Evolutionary conservation across 2,888 invertebrate species (phyloP).

Genomic region (Euspilapteryx auroguttella): DNA sequence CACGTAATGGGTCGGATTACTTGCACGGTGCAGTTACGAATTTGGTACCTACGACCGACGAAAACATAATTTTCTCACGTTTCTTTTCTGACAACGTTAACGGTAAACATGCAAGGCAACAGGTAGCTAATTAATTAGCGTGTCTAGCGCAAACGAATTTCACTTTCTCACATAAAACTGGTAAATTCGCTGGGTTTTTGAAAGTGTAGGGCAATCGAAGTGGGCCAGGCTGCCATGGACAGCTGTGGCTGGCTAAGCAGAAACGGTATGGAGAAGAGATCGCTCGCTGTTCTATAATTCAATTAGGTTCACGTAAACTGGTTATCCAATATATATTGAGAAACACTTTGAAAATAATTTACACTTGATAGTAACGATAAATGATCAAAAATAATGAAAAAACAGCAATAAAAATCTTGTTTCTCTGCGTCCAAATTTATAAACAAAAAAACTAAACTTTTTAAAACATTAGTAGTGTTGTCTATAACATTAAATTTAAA

Average conservation of each 20-base stretch:
- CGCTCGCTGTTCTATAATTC: slow-evolving; percentile 13
- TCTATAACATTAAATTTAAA: too few species aligned
- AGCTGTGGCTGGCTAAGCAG: slow-evolving; percentile 7
- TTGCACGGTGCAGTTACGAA: too few species aligned
- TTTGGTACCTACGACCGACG: slow-evolving; percentile 13
- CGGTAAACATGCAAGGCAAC: slow-evolving; percentile 36
- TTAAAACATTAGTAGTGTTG: too few species aligned
- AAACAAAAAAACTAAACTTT: too few species aligned
- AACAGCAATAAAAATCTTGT: too few species aligned
- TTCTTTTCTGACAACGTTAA: slow-evolving; percentile 16
- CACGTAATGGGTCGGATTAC: too few species aligned
- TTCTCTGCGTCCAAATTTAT: too few species aligned
- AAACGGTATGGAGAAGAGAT: too few species aligned
- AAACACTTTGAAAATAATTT: too few species aligned
- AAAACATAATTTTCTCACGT: slow-evolving; percentile 9
- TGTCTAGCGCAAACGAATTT: slow-evolving; percentile 11
- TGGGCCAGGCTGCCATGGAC: slow-evolving; percentile 9
- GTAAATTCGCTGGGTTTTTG: slow-evolving; percentile 27
- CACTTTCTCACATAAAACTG: slow-evolving; percentile 43
- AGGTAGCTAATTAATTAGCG: slow-evolving; percentile 3
- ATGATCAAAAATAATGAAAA: too few species aligned
- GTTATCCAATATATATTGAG: too few species aligned
- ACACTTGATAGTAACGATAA: too few species aligned
- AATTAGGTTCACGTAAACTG: slow-evolving; percentile 4
- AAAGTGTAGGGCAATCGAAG: slow-evolving; percentile 35